phyloP scores from a whole-genome alignment of 2,888 invertebrate species.

The Chromoteleia sp. region DNA sequence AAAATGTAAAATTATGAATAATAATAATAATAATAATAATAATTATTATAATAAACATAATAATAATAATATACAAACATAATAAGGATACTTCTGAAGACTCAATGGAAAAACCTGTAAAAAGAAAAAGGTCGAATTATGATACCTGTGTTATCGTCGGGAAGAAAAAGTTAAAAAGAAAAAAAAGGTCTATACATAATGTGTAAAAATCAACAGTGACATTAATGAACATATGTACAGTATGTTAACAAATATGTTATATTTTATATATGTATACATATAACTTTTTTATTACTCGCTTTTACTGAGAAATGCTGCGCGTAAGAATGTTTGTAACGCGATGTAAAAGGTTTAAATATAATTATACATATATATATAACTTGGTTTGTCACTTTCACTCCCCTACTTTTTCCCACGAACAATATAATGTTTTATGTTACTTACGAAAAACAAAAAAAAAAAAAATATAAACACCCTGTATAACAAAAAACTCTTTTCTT shows the following conservation, averaged over 20 bases:
- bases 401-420: constrained; percentile 7
- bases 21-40: too few relatives aligned
- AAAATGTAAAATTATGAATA: too few relatives aligned
- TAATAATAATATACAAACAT: too few relatives aligned
- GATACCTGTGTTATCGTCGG: constrained; percentile 15
- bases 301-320: constrained; percentile 72
- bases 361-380: constrained; percentile 73
- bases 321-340: constrained; percentile 79
- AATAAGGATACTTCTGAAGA: too few relatives aligned
- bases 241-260: constrained; percentile 75
- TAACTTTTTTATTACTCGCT: constrained; percentile 77
- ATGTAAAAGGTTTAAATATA: constrained; percentile 77
- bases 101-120: constrained; percentile 18
- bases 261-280: constrained; percentile 76
- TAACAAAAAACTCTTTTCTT: too few relatives aligned
- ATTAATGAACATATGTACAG: constrained; percentile 75
- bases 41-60: too few relatives aligned
- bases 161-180: constrained; percentile 20
- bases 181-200: constrained; percentile 47
- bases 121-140: constrained; percentile 21
- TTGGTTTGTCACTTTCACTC: constrained; percentile 9
- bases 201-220: constrained; percentile 49
- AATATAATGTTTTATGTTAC: too few relatives aligned
- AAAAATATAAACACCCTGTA: too few relatives aligned
- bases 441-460: too few relatives aligned